Conservation (phyloP, 2,888 invertebrate genomes). For the Athalia rosae region DNA sequence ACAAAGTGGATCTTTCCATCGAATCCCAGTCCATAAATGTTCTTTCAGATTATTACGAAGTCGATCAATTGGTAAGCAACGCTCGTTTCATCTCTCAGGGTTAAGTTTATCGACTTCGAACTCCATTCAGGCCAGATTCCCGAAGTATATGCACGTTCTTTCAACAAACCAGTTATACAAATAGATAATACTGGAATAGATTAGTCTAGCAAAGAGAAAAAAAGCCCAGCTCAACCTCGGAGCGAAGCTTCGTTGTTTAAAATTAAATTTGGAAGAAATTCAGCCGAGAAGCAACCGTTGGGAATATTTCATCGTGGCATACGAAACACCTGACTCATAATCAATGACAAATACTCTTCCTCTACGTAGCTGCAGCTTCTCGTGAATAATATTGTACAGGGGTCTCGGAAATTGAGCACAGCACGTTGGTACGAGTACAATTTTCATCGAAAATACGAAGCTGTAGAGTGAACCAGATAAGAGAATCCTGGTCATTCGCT, state of each 20-base stretch:
- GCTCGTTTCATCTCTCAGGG: not conserved
- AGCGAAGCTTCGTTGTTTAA: not conserved
- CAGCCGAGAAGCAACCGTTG: not conserved
- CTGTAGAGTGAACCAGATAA: not conserved
- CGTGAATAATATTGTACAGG: not conserved
- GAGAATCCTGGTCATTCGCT: constrained; percentile 14
- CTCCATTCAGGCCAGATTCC: not conserved
- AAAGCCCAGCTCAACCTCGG: not conserved
- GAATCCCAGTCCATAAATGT: no score
- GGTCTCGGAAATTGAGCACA: not conserved
- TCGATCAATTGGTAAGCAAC: no score
- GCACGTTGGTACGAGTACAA: not conserved
- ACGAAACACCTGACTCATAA: no score
- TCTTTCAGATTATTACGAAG: no score
- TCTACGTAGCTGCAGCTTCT: not conserved
- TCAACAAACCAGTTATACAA: constrained; percentile 27
- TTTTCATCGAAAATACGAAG: not conserved
- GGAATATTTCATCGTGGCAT: no score
- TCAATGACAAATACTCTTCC: no score
- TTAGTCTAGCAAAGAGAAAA: not conserved
- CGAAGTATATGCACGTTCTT: not conserved
- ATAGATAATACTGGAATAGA: constrained; percentile 14
- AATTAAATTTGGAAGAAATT: not conserved
- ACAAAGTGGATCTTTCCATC: no score
- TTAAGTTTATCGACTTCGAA: not conserved